Evolutionary conservation across 2,888 invertebrate species (phyloP).

Genomic region (Zeuzera pyrina): DNA sequence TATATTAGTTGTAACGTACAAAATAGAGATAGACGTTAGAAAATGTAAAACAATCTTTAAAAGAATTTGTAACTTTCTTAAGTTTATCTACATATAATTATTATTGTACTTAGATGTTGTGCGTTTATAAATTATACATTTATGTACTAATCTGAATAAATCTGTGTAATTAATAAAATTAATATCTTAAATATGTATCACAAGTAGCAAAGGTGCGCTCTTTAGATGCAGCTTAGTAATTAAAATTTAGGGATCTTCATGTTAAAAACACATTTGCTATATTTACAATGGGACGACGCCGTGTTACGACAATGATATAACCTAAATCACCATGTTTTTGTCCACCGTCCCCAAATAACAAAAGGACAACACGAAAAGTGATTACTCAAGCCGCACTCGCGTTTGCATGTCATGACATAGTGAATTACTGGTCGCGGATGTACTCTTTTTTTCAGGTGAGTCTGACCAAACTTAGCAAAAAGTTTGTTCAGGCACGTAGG

Average conservation of each 20-base stretch:
- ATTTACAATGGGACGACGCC: constrained; percentile 15
- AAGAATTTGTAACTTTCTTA: too few relatives aligned
- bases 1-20: too few relatives aligned
- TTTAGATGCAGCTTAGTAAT: too few relatives aligned
- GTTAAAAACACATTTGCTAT: constrained; percentile 11
- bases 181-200: too few relatives aligned
- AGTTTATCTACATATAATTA: too few relatives aligned
- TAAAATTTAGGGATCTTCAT: constrained; percentile 8
- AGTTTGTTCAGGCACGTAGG: constrained; percentile 36
- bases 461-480: constrained; percentile 47
- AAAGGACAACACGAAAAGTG: constrained; percentile 62
- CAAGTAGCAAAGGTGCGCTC: too few relatives aligned
- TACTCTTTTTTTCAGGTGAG: constrained; percentile 42
- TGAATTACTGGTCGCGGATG: constrained; percentile 43
- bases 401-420: constrained; percentile 54
- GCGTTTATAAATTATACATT: too few relatives aligned
- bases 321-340: constrained; percentile 51
- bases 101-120: too few relatives aligned
- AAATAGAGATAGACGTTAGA: too few relatives aligned
- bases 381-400: constrained; percentile 51
- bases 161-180: too few relatives aligned
- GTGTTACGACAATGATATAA: constrained; percentile 28
- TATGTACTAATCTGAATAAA: too few relatives aligned
- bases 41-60: too few relatives aligned
- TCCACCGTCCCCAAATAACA: constrained; percentile 38